Evolutionary conservation across 2,797 vertebrate species (phyloP).

Genomic region (Alexandromys oeconomus): DNA sequence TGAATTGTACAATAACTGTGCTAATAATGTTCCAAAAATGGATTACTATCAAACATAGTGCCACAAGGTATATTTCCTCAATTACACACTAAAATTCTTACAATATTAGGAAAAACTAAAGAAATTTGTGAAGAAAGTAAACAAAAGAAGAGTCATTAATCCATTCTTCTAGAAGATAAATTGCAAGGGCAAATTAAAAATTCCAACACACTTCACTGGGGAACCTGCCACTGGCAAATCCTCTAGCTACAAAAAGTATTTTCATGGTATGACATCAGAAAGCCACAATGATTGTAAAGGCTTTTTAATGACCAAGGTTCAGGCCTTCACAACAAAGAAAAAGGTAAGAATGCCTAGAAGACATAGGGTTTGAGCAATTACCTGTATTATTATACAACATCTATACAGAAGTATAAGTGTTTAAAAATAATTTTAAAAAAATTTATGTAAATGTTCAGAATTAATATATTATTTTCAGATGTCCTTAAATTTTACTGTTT

Average conservation of each 20-base stretch:
- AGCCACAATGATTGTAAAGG: not conserved
- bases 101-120: constrained; percentile 16
- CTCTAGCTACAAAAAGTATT: constrained; percentile 21
- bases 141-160: not conserved
- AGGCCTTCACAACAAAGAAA: constrained; percentile 36
- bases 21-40: not conserved
- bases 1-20: not conserved
- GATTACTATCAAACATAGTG: not conserved
- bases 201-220: not conserved
- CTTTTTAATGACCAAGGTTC: not conserved
- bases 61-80: not conserved
- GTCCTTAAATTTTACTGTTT: not conserved
- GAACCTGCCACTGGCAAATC: constrained; percentile 53
- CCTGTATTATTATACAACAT: not conserved
- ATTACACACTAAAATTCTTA: not conserved
- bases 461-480: not conserved
- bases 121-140: not conserved
- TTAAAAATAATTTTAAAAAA: not conserved
- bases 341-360: not conserved
- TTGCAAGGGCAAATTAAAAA: constrained; percentile 21
- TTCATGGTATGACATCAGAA: constrained; percentile 50
- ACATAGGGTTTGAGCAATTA: fast-evolving
- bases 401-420: not conserved
- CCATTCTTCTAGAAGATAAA: constrained; percentile 43
- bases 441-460: not conserved